Conservation (phyloP, 2,113 vertebrate species). For the Uria lomvia region DNA sequence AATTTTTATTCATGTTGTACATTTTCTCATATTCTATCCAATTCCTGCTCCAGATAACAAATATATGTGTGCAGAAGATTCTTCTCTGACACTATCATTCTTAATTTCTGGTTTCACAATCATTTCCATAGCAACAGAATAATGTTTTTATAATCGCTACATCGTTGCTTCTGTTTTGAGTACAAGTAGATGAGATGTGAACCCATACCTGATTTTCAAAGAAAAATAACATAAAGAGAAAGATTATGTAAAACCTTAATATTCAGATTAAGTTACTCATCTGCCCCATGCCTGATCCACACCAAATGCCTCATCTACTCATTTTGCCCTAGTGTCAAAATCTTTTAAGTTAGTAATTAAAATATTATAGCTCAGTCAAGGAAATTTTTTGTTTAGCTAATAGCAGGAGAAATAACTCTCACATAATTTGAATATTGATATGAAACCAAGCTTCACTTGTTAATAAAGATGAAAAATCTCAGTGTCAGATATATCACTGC, state of each 20-base stretch:
- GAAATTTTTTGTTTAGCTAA: neutral
- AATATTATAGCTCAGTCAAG: neutral
- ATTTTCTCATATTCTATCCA: neutral
- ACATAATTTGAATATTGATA: neutral
- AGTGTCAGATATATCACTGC: neutral
- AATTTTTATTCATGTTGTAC: neutral
- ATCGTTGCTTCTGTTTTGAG: neutral
- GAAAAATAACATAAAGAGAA: neutral
- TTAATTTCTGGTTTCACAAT: neutral
- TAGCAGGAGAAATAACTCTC: neutral
- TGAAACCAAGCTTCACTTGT: neutral
- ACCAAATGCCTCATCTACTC: no score
- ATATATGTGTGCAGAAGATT: neutral
- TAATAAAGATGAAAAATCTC: neutral
- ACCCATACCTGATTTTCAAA: neutral
- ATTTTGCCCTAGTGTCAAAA: neutral
- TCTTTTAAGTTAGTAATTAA: neutral
- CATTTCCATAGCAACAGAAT: neutral
- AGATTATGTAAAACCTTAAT: neutral
- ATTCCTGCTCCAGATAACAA: neutral
- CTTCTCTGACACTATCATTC: neutral
- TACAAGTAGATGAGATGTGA: neutral
- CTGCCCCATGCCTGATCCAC: neutral
- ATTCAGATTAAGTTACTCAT: neutral
- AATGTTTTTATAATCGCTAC: neutral